Evolutionary conservation across 2,113 vertebrate genomes (phyloP).

Genomic region (Cheirogaleus medius): DNA sequence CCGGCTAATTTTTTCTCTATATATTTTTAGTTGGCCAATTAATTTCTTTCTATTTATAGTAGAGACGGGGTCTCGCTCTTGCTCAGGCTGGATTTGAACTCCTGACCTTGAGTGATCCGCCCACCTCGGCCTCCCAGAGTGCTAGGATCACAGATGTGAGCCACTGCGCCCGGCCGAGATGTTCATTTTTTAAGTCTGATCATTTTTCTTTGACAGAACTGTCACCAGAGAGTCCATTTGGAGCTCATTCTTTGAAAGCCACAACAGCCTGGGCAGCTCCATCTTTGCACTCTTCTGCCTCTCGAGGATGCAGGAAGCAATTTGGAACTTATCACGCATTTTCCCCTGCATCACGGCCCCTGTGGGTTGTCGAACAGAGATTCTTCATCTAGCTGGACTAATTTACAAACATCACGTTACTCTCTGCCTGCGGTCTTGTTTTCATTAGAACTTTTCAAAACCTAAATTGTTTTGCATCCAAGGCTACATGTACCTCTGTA

Average conservation of each 20-base stretch:
- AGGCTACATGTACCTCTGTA: not conserved
- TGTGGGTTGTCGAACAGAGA: slow-evolving; percentile 65
- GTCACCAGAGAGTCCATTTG: slow-evolving; percentile 76
- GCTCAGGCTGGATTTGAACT: too few relatives aligned
- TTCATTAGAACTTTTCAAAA: slow-evolving; percentile 71
- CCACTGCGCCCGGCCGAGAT: too few relatives aligned
- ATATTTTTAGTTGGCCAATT: too few relatives aligned
- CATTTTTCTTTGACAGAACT: slow-evolving; percentile 76
- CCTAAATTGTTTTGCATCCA: slow-evolving; percentile 60
- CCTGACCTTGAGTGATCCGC: too few relatives aligned
- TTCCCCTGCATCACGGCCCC: slow-evolving; percentile 72
- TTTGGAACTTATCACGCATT: slow-evolving; percentile 73
- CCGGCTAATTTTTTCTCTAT: too few relatives aligned
- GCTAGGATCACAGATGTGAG: too few relatives aligned
- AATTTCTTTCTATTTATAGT: too few relatives aligned
- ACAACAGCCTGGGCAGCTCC: slow-evolving; percentile 62
- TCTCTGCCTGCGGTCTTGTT: slow-evolving; percentile 62
- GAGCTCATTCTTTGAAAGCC: slow-evolving; percentile 75
- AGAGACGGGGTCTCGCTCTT: too few relatives aligned
- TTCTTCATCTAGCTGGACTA: slow-evolving; percentile 73
- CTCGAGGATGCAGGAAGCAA: slow-evolving; percentile 73
- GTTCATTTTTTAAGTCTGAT: slow-evolving; percentile 64
- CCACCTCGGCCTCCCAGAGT: too few relatives aligned
- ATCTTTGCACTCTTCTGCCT: slow-evolving; percentile 72
- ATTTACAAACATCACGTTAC: slow-evolving; percentile 74